These are phyloP conservation scores for Cheirogaleus medius DNA, from an alignment of 2,113 vertebrate species.

Conservation along the genomic window DNA sequence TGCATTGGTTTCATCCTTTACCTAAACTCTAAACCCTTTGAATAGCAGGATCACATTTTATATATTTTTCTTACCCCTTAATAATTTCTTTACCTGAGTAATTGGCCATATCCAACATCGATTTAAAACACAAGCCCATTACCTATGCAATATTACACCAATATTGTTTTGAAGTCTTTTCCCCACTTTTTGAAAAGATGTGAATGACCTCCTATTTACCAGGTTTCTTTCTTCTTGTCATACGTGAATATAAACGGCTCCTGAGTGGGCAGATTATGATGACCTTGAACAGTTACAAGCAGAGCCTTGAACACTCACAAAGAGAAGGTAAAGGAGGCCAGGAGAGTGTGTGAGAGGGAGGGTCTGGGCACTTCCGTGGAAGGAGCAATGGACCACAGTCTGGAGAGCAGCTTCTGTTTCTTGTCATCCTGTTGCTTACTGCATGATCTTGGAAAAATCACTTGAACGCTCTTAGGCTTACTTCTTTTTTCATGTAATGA, in stretches of 20 bases:
- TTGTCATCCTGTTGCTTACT: neutral
- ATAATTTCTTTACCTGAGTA: neutral
- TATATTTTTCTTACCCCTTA: neutral
- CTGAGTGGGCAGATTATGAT: neutral
- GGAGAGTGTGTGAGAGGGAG: neutral
- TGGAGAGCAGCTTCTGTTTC: neutral
- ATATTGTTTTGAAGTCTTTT: neutral
- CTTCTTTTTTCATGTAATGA: neutral
- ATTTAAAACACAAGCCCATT: neutral
- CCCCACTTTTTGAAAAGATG: neutral
- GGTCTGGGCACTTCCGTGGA: neutral
- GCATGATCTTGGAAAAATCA: neutral
- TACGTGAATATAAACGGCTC: neutral
- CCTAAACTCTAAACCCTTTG: neutral
- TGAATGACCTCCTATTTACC: neutral
- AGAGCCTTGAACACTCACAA: neutral
- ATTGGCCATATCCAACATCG: neutral
- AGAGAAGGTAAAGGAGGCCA: neutral
- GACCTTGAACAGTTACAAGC: neutral
- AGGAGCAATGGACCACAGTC: neutral
- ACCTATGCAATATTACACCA: neutral
- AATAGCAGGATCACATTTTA: neutral
- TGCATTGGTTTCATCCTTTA: neutral
- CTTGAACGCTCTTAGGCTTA: neutral
- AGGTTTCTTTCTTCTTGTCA: neutral